These are phyloP conservation scores for Chaetodon trifascialis DNA, from an alignment of 2,113 vertebrate species.

Conservation along the genomic window DNA sequence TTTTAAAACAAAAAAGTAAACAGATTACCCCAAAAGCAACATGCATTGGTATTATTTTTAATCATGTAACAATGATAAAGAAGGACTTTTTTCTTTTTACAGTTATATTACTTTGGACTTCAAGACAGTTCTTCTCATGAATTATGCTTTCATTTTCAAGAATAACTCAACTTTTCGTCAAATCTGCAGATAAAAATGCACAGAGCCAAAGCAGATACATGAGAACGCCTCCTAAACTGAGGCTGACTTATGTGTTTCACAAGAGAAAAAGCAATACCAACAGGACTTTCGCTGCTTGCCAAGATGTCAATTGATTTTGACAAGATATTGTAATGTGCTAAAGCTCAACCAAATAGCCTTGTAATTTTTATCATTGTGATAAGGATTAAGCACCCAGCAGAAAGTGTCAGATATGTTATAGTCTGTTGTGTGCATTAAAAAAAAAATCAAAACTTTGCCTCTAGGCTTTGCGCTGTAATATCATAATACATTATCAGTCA, in stretches of 20 bases:
- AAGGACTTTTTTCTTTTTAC: too few relatives aligned
- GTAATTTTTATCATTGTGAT: neutral
- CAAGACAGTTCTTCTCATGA: neutral
- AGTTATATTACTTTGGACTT: neutral
- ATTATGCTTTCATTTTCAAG: neutral
- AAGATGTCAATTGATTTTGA: constrained; percentile 10
- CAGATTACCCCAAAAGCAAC: too few relatives aligned
- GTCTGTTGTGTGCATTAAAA: neutral
- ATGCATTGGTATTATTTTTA: too few relatives aligned
- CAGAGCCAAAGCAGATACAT: neutral
- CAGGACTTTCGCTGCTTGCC: neutral
- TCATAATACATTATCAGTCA: constrained; percentile 25
- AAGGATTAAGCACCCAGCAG: constrained; percentile 5
- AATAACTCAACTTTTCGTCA: neutral
- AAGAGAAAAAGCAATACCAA: neutral
- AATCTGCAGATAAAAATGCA: neutral
- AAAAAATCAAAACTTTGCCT: constrained; percentile 8
- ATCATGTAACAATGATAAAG: too few relatives aligned
- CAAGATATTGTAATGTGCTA: constrained; percentile 1
- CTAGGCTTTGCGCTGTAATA: constrained; percentile 21
- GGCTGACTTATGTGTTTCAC: neutral
- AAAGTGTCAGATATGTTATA: constrained; percentile 26
- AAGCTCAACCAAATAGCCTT: neutral
- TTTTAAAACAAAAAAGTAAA: too few relatives aligned
- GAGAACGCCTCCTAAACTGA: neutral